These are phyloP conservation scores for Mirza zaza DNA, from an alignment of 2,113 vertebrate species.

Conservation along the genomic window DNA sequence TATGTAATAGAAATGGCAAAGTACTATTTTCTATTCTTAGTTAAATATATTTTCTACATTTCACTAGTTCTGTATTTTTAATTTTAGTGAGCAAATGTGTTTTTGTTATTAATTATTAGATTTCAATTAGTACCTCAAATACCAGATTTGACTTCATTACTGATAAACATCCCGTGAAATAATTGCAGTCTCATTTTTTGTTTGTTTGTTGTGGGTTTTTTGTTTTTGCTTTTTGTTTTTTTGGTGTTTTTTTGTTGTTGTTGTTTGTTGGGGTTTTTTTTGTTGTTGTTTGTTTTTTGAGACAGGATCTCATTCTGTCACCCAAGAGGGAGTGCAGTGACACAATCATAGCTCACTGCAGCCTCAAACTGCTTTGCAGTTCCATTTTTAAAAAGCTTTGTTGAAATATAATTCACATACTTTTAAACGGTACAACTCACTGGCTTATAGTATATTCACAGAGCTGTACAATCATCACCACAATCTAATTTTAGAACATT, in stretches of 20 bases:
- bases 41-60: conserved; percentile 49
- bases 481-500: not conserved
- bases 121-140: not conserved
- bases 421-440: not conserved
- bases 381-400: not conserved
- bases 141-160: not conserved
- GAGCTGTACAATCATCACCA: not conserved
- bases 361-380: not conserved
- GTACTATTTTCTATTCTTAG: conserved; percentile 46
- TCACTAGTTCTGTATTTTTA: not conserved
- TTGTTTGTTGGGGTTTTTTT: no score
- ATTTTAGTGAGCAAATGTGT: not conserved
- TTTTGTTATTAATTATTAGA: not conserved
- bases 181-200: not conserved
- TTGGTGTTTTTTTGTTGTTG: no score
- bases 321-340: no score
- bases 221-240: no score
- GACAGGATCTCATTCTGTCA: no score
- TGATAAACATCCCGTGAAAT: not conserved
- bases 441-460: not conserved
- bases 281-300: no score
- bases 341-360: no score
- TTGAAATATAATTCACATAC: not conserved
- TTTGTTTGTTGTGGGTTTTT: no score
- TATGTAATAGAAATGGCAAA: not conserved